These are phyloP conservation scores for Lacerta viridis DNA, from an alignment of 2,797 vertebrate species.

Conservation along the genomic window DNA sequence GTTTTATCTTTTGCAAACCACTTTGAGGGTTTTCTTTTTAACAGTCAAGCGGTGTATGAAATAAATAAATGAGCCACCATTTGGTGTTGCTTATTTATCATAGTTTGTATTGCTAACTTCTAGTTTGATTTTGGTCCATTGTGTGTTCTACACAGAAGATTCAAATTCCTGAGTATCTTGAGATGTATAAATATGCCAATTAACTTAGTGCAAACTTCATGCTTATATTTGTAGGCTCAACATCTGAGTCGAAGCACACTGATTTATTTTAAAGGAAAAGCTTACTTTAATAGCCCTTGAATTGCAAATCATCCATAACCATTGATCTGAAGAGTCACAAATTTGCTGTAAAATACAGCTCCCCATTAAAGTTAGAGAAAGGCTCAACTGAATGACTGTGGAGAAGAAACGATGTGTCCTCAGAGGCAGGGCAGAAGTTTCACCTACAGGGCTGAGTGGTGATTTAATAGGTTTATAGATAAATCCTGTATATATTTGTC, in stretches of 20 bases:
- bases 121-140: neutral
- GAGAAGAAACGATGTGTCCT: conserved; percentile 26
- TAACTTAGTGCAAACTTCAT: neutral
- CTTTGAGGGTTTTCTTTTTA: no score
- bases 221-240: conserved; percentile 21
- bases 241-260: neutral
- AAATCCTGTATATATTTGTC: neutral
- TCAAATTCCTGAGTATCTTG: neutral
- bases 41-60: no score
- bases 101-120: neutral
- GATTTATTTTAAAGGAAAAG: conserved; percentile 34
- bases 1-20: no score
- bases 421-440: neutral
- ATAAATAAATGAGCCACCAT: no score
- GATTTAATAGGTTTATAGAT: conserved; percentile 33
- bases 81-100: neutral
- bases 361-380: neutral
- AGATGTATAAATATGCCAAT: conserved; percentile 21
- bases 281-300: conserved; percentile 11
- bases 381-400: neutral
- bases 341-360: conserved; percentile 4
- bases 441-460: neutral
- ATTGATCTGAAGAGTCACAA: conserved; percentile 20
- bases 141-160: neutral
- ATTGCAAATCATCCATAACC: conserved; percentile 19